Conservation (phyloP, 2,888 invertebrate species). For the Polydrusus tereticollis region DNA sequence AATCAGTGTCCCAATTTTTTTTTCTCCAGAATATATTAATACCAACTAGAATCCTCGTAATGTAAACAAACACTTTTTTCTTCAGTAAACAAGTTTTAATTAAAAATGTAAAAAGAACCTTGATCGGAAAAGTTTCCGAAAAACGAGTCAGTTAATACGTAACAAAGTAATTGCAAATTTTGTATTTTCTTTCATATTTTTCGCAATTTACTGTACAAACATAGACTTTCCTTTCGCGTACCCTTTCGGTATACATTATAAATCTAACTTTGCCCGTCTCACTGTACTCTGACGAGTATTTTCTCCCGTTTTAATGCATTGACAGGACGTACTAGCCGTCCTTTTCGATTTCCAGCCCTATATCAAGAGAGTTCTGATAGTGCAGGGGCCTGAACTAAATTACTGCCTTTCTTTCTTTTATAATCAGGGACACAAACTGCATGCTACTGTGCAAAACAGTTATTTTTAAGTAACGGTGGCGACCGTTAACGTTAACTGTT, state of each 20-base stretch:
- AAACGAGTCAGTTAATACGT: conserved; percentile 4
- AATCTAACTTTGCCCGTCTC: conserved; percentile 59
- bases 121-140: conserved; percentile 11
- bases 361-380: conserved; percentile 37
- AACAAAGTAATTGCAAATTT: conserved; percentile 36
- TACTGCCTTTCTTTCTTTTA: too few species aligned
- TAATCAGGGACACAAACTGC: too few species aligned
- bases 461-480: too few species aligned
- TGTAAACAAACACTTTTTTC: conserved; percentile 4
- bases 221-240: conserved; percentile 54
- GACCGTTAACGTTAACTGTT: too few species aligned
- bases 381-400: not conserved
- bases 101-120: conserved; percentile 19
- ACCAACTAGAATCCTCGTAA: not conserved
- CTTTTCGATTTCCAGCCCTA: conserved; percentile 56
- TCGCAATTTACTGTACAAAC: conserved; percentile 53
- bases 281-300: conserved; percentile 54
- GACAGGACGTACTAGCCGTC: conserved; percentile 45
- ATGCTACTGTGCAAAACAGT: too few species aligned
- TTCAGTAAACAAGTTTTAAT: conserved; percentile 24
- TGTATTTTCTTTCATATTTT: conserved; percentile 50
- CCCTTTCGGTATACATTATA: conserved; percentile 56
- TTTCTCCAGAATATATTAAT: not conserved
- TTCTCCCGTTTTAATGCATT: conserved; percentile 54
- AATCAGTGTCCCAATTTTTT: not conserved